phyloP scores from a whole-genome alignment of 1,140 invertebrate species.

The Heterodera carotae region DNA sequence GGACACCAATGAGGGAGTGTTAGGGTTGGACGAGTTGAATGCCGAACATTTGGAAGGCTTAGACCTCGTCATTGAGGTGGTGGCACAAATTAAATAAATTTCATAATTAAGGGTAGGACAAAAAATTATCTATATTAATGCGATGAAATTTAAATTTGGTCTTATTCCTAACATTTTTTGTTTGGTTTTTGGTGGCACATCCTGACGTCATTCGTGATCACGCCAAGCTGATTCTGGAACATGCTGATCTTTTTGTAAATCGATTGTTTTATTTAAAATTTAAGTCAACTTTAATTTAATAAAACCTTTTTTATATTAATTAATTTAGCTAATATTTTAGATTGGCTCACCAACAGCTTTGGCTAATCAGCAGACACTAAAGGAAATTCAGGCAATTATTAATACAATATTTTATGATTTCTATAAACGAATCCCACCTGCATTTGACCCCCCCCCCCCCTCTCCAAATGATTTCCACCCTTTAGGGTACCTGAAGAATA shows the following conservation, averaged over 20 bases:
- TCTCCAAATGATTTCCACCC: too few relatives aligned
- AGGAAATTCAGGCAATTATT: constrained; percentile 37
- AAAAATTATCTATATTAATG: neutral
- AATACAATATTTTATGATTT: constrained; percentile 10
- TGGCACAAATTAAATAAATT: neutral
- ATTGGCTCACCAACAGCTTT: constrained; percentile 72
- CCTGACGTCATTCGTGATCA: constrained; percentile 69
- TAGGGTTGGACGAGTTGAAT: constrained; percentile 61
- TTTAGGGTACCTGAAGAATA: too few relatives aligned
- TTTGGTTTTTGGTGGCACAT: constrained; percentile 68
- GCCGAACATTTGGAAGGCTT: constrained; percentile 67
- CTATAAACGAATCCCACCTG: too few relatives aligned
- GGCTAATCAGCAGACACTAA: constrained; percentile 67
- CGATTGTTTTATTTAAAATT: constrained; percentile 33
- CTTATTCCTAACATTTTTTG: neutral
- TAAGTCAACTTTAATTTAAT: constrained; percentile 12
- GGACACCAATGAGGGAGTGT: constrained; percentile 55
- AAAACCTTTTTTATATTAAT: constrained; percentile 38
- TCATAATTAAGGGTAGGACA: neutral
- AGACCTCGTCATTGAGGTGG: constrained; percentile 71
- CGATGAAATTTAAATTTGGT: too few relatives aligned
- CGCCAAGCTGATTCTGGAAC: constrained; percentile 68
- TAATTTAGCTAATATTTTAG: too few relatives aligned
- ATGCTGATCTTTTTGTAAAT: constrained; percentile 69
- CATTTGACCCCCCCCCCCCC: too few relatives aligned